Evolutionary conservation across 2,113 vertebrate genomes (phyloP).

Genomic region (Callipepla californica): DNA sequence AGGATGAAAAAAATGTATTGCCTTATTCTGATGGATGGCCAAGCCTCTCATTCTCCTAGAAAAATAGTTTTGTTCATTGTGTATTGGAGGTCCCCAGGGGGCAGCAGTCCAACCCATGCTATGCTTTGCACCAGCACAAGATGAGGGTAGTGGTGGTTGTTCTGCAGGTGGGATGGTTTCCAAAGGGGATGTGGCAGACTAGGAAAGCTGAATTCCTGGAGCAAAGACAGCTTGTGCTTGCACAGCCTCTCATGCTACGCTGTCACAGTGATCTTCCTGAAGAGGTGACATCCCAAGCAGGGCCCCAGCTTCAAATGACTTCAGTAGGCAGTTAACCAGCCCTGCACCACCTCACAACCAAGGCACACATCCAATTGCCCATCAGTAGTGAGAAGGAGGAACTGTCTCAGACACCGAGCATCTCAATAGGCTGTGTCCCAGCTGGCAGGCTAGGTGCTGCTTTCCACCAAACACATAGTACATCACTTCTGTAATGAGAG

Average conservation of each 20-base stretch:
- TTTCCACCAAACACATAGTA: neutral
- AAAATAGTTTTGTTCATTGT: neutral
- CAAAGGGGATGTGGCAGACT: neutral
- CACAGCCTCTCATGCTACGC: neutral
- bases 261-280: conserved; percentile 67
- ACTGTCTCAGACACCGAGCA: neutral
- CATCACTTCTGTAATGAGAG: neutral
- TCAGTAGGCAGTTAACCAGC: neutral
- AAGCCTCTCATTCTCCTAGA: neutral
- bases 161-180: neutral
- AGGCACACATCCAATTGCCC: neutral
- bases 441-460: fast-evolving
- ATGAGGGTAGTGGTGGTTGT: neutral
- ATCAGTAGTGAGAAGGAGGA: neutral
- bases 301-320: conserved; percentile 42
- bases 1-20: neutral
- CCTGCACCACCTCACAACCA: neutral
- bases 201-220: neutral
- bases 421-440: neutral
- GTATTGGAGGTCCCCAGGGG: neutral
- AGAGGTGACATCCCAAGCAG: conserved; percentile 59
- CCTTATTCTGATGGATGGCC: neutral
- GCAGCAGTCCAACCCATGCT: neutral
- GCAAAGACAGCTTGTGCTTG: conserved; percentile 16
- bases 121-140: neutral